These are phyloP conservation scores for Sterrhoptilus dennistouni DNA, from an alignment of 2,113 vertebrate species.

Conservation along the genomic window DNA sequence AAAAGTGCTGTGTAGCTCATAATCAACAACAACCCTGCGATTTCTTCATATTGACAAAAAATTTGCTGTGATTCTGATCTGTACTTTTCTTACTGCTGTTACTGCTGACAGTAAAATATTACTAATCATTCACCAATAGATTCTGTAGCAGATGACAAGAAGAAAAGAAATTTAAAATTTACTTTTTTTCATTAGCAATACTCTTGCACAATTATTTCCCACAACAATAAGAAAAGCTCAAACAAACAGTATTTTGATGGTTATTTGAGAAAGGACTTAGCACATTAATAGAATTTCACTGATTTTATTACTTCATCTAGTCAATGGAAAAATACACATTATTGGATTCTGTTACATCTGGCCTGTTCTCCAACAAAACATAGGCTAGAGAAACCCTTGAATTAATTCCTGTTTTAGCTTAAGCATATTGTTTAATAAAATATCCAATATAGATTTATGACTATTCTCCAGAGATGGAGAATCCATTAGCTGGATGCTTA, in stretches of 20 bases:
- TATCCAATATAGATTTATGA: conserved; percentile 25
- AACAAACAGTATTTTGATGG: neutral
- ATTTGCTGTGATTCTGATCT: neutral
- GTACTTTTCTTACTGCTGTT: neutral
- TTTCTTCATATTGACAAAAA: neutral
- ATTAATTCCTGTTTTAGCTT: neutral
- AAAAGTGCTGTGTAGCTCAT: neutral
- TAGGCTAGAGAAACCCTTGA: neutral
- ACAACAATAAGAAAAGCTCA: neutral
- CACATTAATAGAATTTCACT: neutral
- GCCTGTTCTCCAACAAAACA: neutral
- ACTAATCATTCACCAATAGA: neutral
- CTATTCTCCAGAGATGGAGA: conserved; percentile 17
- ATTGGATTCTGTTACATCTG: neutral
- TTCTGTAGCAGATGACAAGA: neutral
- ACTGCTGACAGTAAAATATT: neutral
- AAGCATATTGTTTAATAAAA: neutral
- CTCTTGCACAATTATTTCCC: neutral
- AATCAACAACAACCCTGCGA: neutral
- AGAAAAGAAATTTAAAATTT: neutral
- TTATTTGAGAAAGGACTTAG: neutral
- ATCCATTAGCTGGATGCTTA: conserved; percentile 11
- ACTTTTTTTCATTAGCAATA: neutral
- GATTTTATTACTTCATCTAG: neutral
- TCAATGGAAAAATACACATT: neutral